These are phyloP conservation scores for Salticus scenicus DNA, from an alignment of 2,888 invertebrate genomes.

Conservation along the genomic window DNA sequence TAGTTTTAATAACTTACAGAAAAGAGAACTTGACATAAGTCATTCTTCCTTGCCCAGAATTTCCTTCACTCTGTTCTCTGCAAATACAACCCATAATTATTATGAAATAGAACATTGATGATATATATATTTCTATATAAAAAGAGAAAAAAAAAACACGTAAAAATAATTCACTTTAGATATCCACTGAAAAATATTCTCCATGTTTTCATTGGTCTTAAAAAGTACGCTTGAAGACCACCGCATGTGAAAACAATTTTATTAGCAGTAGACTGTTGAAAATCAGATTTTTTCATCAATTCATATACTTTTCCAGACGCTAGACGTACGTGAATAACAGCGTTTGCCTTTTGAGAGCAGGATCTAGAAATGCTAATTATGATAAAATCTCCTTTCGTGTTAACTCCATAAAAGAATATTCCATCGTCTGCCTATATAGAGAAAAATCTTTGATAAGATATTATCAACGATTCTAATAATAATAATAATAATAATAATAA, in stretches of 20 bases:
- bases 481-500: too few relatives aligned
- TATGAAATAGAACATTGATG: too few relatives aligned
- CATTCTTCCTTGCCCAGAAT: too few relatives aligned
- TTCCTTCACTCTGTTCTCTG: too few relatives aligned
- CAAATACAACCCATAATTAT: too few relatives aligned
- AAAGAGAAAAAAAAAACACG: too few relatives aligned
- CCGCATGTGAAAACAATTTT: constrained; percentile 21
- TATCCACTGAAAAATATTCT: constrained; percentile 25
- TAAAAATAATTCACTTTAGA: constrained; percentile 25
- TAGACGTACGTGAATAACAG: background rate
- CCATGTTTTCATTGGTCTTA: constrained; percentile 21
- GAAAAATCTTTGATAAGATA: too few relatives aligned
- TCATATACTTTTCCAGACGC: background rate
- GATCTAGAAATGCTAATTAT: constrained; percentile 12
- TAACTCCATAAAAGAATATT: constrained; percentile 28
- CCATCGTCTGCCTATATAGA: constrained; percentile 19
- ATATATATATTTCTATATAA: too few relatives aligned
- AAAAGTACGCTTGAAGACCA: background rate
- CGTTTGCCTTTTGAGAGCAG: constrained; percentile 8
- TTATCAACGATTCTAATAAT: too few relatives aligned
- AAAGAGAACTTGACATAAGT: too few relatives aligned
- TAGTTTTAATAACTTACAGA: too few relatives aligned
- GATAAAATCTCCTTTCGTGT: constrained; percentile 10
- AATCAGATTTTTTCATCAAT: background rate
- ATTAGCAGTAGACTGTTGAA: background rate